Evolutionary conservation across 2,113 vertebrate genomes (phyloP).

Genomic region (Chelonoidis abingdonii): DNA sequence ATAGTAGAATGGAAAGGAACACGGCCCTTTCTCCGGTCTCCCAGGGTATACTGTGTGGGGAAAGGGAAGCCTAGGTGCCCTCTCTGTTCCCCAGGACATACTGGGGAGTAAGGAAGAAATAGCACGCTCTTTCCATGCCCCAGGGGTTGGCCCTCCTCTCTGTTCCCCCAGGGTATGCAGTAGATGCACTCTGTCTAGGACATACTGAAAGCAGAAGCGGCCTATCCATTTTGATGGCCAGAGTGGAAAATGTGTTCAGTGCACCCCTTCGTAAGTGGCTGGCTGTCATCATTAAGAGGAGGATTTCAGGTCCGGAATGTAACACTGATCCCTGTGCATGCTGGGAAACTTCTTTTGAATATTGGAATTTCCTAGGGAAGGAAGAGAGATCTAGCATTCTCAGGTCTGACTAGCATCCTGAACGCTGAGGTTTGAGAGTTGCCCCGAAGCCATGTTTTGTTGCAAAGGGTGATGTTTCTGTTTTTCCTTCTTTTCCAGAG

Average conservation of each 20-base stretch:
- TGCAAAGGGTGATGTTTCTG: background rate
- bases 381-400: background rate
- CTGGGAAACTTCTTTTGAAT: background rate
- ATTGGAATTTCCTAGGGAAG: background rate
- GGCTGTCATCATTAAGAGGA: background rate
- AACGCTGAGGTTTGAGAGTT: background rate
- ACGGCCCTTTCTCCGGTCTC: background rate
- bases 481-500: conserved; percentile 84
- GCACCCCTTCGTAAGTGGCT: background rate
- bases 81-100: background rate
- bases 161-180: background rate
- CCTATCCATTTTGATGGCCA: background rate
- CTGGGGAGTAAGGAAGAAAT: background rate
- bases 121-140: background rate
- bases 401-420: background rate
- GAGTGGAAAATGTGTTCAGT: background rate
- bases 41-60: background rate
- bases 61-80: background rate
- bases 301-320: background rate
- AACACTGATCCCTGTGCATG: background rate
- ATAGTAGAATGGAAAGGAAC: background rate
- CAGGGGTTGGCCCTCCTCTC: background rate
- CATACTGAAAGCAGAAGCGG: background rate
- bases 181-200: background rate
- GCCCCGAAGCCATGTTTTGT: background rate